Evolutionary conservation across 1,140 invertebrate species (phyloP), one percentile per base, ranked within the genome.

Genomic region (Lepidurus arcticus): DNA sequence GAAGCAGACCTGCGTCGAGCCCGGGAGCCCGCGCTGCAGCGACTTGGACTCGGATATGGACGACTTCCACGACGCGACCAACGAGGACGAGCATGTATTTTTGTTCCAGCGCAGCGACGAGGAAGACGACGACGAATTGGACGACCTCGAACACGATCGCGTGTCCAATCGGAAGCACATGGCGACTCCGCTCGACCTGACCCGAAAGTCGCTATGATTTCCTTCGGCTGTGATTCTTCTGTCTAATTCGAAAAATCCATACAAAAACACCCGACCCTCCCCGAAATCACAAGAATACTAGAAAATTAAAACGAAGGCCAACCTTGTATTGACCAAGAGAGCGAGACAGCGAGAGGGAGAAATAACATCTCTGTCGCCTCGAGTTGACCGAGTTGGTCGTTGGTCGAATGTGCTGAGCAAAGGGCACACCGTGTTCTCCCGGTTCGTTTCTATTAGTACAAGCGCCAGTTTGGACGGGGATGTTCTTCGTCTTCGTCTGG

Each of bases 131-230:
- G 53, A 74, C n/a, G 78, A 78, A 42, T 47, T 65, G 45, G 76
- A 76, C 65, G 44, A 76, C 13, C 21, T 11, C 16, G 76, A 34
- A 26, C 44, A 10, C 11, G 73, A 43, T 21, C 73, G 78, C 11
- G 44, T 44, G 11, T 45, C 44, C 43, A 44, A 44, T 44, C 44
- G 26, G 73, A 73, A 78, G 75, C 24, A 42, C 21, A 74, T 75
- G 6, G 26, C 73, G 11, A 43, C 43, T 78, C 78, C 78, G 42
- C 78, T 78, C 21, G 78, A 78, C 47, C 34, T 78, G 43, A 78
- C 78, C 34, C 78, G 78, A 73, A 78, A 78, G 78, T 34, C 34
- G 34, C 34, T 34, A 34, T 78, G 73, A 78, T 65, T 65, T 9
- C 21, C 21, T 21, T 65, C 21, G 47, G 4, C 53, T 65, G 21